Conservation (phyloP, 2,113 vertebrate genomes). For the Pelusios castaneus region DNA sequence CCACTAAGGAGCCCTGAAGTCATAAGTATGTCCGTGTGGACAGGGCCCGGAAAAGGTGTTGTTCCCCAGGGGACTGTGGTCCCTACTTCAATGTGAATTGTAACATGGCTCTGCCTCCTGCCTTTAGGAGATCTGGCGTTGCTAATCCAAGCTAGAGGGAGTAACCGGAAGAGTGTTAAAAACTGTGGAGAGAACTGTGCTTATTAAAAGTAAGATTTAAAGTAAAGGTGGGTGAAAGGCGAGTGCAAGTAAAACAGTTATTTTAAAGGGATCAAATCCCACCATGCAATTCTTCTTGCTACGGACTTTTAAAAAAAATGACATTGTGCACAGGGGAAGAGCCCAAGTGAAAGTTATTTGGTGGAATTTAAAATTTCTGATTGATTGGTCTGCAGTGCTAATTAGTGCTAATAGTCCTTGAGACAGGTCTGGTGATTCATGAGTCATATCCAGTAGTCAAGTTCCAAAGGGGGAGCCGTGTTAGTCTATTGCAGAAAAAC, state of each 20-base stretch:
- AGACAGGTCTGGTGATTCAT: slow-evolving; percentile 56
- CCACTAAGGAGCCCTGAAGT: background rate
- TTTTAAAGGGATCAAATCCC: background rate
- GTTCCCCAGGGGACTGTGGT: background rate
- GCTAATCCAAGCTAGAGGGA: background rate
- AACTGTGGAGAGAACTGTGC: accelerated
- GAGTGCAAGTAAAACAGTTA: background rate
- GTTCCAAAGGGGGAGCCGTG: too few species aligned
- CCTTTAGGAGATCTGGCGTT: background rate
- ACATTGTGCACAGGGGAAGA: slow-evolving; percentile 44
- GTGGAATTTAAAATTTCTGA: slow-evolving; percentile 62
- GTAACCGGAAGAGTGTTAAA: background rate
- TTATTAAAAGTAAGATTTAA: background rate
- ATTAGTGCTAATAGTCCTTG: slow-evolving; percentile 68
- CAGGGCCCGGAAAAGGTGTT: too few species aligned
- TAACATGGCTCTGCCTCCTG: background rate
- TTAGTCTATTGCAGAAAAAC: too few species aligned
- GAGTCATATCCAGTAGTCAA: too few species aligned
- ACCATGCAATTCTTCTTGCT: slow-evolving; percentile 5
- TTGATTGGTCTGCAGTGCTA: slow-evolving; percentile 69
- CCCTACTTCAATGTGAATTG: background rate
- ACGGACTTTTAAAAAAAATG: background rate
- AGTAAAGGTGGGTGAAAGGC: background rate
- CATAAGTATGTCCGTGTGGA: background rate
- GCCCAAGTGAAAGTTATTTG: slow-evolving; percentile 32